A percentile compares a stretch with the other conserved stretches of the same genome.
These are phyloP conservation scores for Punctoribates punctum DNA, from an alignment of 2,888 invertebrate genomes.

Conservation along the genomic window DNA sequence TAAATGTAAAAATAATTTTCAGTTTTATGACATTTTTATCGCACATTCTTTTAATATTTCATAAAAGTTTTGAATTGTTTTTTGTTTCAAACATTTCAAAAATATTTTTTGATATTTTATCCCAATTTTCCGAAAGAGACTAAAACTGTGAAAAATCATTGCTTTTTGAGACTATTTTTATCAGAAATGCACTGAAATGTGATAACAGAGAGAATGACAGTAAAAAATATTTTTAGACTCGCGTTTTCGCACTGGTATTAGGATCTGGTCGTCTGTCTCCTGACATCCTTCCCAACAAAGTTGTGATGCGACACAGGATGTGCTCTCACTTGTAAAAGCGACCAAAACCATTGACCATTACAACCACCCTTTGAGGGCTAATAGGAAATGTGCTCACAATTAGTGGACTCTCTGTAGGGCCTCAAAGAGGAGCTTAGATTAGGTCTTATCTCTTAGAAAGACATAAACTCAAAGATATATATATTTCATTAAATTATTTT, in stretches of 20 bases:
- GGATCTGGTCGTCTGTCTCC: not conserved
- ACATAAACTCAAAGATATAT: too few species aligned
- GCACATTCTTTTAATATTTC: not conserved
- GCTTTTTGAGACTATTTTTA: conserved; percentile 5
- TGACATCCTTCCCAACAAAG: not conserved
- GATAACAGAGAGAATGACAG: conserved; percentile 17
- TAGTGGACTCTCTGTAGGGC: not conserved
- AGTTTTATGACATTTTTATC: not conserved
- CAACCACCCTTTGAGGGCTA: not conserved
- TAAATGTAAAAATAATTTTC: not conserved
- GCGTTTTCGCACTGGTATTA: not conserved
- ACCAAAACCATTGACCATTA: conserved; percentile 5
- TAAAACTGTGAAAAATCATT: not conserved
- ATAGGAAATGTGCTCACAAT: not conserved
- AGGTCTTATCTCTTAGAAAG: too few species aligned
- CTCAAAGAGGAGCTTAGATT: not conserved
- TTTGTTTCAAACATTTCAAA: too few species aligned
- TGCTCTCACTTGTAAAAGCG: conserved; percentile 2
- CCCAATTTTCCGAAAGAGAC: not conserved
- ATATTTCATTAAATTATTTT: too few species aligned
- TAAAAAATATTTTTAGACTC: conserved; percentile 14
- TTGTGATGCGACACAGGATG: conserved; percentile 19
- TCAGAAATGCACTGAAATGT: not conserved
- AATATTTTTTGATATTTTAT: not conserved
- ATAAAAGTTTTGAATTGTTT: not conserved